A percentile compares a stretch with the other conserved stretches of the same genome.
Conservation (phyloP, 2,888 invertebrate species). For the Heliconius hortense region DNA sequence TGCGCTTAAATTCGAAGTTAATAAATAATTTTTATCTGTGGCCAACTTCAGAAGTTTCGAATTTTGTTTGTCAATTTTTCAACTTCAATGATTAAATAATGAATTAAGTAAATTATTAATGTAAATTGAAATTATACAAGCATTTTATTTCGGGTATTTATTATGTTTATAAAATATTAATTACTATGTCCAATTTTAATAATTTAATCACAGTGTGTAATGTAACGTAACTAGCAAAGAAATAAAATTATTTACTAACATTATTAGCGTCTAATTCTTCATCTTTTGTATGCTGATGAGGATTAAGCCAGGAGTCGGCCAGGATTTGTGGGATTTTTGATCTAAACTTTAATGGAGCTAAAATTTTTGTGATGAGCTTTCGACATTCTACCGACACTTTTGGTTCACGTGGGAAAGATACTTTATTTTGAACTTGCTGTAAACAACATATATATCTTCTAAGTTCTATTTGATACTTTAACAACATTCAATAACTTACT, state of each 20-base stretch:
- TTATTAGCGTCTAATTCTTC: conserved; percentile 58
- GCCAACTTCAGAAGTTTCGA: not conserved
- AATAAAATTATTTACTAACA: conserved; percentile 34
- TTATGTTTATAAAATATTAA: no score
- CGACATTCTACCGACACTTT: conserved; percentile 85
- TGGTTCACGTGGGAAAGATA: conserved; percentile 86
- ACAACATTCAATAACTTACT: not conserved
- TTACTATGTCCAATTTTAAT: no score
- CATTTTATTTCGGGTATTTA: not conserved
- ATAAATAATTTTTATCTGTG: not conserved
- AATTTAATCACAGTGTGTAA: not conserved
- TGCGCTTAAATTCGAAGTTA: not conserved
- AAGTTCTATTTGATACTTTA: not conserved
- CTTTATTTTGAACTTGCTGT: conserved; percentile 88
- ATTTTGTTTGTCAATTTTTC: no score
- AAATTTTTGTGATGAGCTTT: conserved; percentile 85
- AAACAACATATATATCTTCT: conserved; percentile 23
- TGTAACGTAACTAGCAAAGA: not conserved
- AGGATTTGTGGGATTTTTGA: conserved; percentile 85
- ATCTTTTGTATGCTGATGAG: conserved; percentile 64
- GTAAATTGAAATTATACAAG: not conserved
- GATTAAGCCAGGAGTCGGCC: conserved; percentile 85
- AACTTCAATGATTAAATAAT: not conserved
- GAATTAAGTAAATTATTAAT: not conserved
- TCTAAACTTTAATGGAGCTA: conserved; percentile 86